Evolutionary conservation across 2,113 vertebrate genomes (phyloP).

Genomic region (Budorcas taxicolor): DNA sequence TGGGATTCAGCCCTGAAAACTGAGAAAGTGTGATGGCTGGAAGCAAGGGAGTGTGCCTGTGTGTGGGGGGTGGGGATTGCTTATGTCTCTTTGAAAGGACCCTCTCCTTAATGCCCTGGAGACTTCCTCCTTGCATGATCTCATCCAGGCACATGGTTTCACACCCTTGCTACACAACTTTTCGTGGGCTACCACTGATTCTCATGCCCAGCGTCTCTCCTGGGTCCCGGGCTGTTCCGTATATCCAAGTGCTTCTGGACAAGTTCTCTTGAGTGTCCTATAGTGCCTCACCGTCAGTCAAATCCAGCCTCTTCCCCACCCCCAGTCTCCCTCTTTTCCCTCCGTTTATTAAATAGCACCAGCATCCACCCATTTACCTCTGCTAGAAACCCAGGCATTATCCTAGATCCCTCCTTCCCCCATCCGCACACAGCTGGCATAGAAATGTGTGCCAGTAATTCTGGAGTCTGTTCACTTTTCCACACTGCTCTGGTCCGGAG

Average conservation of each 20-base stretch:
- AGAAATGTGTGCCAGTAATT: not conserved
- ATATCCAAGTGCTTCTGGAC: not conserved
- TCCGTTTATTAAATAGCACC: not conserved
- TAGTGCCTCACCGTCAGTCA: not conserved
- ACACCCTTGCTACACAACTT: not conserved
- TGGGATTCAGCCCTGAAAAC: not conserved
- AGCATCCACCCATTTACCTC: not conserved
- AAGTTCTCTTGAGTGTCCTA: not conserved
- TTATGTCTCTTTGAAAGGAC: not conserved
- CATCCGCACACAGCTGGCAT: not conserved
- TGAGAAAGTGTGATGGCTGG: not conserved
- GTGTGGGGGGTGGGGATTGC: not conserved
- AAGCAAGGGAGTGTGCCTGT: not conserved
- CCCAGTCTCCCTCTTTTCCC: not conserved
- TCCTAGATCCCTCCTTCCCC: not conserved
- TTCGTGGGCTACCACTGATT: not conserved
- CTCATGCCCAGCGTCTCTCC: not conserved
- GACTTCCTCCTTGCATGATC: not conserved
- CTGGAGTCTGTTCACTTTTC: not conserved
- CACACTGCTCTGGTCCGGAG: not conserved
- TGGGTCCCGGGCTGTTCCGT: not conserved
- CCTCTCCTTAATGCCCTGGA: not conserved
- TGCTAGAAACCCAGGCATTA: not conserved
- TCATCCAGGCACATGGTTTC: not conserved
- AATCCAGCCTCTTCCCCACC: not conserved